These are phyloP conservation scores for Vidua chalybeata DNA, from an alignment of 2,113 vertebrate species.

Conservation along the genomic window DNA sequence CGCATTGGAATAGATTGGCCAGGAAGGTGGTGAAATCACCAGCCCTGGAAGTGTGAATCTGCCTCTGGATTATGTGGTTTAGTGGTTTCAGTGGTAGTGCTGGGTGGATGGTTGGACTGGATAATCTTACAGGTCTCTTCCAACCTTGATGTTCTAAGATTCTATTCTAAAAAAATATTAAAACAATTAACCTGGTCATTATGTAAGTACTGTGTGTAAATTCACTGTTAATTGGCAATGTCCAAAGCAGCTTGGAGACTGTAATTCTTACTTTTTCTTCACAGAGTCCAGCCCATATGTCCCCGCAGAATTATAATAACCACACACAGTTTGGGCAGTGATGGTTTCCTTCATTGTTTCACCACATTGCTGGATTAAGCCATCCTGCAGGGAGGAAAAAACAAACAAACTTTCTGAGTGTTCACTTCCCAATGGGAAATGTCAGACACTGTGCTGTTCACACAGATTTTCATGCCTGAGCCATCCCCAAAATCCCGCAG, in stretches of 20 bases:
- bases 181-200: neutral
- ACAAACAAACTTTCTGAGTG: neutral
- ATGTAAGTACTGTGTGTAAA: neutral
- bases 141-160: neutral
- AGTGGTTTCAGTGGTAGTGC: neutral
- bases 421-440: neutral
- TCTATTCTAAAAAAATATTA: neutral
- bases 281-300: conserved; percentile 93
- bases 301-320: conserved; percentile 88
- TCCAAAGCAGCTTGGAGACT: neutral
- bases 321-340: conserved; percentile 89
- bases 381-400: conserved; percentile 79
- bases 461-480: neutral
- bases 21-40: neutral
- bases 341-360: conserved; percentile 99
- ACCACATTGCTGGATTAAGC: conserved; percentile 94
- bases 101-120: neutral
- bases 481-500: rapidly evolving
- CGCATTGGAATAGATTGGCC: neutral
- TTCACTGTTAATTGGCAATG: neutral
- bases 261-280: conserved; percentile 86
- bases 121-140: neutral
- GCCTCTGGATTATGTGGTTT: neutral
- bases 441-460: neutral
- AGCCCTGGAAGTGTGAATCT: neutral